Conservation (phyloP, 2,888 invertebrate species). For the Glyphotaelius pellucidus region DNA sequence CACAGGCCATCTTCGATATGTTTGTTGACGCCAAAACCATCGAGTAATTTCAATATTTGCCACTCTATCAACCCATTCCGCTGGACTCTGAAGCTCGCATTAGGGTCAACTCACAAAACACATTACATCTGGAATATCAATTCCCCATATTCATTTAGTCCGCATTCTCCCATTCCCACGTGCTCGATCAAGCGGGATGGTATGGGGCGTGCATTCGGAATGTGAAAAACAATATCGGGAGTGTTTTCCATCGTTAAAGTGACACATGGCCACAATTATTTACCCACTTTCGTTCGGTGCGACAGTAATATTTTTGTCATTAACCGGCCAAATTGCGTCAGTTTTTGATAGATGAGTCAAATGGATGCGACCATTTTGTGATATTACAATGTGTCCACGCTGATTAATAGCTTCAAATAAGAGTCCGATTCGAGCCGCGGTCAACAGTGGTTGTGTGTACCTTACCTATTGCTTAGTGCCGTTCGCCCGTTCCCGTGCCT, state of each 20-base stretch:
- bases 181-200: constrained; percentile 28
- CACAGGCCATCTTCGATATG: too few relatives aligned
- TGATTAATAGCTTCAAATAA: neutral
- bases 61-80: neutral
- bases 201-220: constrained; percentile 46
- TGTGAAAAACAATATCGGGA: constrained; percentile 32
- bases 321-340: neutral
- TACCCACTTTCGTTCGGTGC: neutral
- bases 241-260: constrained; percentile 9
- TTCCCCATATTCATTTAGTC: constrained; percentile 32
- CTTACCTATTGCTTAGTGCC: too few relatives aligned
- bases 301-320: constrained; percentile 14
- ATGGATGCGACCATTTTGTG: neutral
- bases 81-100: neutral
- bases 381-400: neutral
- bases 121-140: constrained; percentile 6
- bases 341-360: neutral
- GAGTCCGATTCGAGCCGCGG: too few relatives aligned
- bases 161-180: constrained; percentile 25
- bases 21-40: neutral
- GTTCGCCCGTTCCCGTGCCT: too few relatives aligned
- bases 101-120: neutral
- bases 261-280: neutral
- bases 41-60: neutral
- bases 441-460: too few relatives aligned